Evolutionary conservation across 2,113 vertebrate species (phyloP).

Genomic region (Crotophaga sulcirostris): DNA sequence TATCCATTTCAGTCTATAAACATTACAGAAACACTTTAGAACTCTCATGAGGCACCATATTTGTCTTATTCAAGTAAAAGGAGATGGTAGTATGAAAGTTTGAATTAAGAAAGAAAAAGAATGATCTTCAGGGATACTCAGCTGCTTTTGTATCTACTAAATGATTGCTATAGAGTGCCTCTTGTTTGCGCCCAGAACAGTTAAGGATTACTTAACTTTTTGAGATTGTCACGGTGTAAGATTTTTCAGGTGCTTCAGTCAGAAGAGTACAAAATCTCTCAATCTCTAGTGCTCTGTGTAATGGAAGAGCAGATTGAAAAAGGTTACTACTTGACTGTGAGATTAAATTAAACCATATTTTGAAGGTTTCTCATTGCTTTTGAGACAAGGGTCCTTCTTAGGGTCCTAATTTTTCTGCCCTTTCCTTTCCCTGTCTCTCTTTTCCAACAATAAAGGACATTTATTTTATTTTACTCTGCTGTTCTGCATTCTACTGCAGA

Average conservation of each 20-base stretch:
- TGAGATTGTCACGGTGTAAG: not conserved
- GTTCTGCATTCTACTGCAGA: not conserved
- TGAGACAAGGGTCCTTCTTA: not conserved
- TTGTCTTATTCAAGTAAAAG: not conserved
- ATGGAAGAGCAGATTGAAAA: not conserved
- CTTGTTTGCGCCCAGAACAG: not conserved
- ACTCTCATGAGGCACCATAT: not conserved
- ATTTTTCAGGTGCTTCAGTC: not conserved
- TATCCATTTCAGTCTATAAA: not conserved
- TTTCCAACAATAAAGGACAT: not conserved
- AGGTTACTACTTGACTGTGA: constrained; percentile 5
- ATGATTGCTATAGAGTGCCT: not conserved
- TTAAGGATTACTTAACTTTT: not conserved
- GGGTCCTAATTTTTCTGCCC: not conserved
- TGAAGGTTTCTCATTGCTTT: constrained; percentile 3
- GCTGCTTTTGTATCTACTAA: not conserved
- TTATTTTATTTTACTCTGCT: not conserved
- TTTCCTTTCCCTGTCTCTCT: not conserved
- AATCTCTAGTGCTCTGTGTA: not conserved
- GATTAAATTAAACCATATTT: not conserved
- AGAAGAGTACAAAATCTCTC: not conserved
- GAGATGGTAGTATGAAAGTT: not conserved
- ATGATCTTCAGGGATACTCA: not conserved
- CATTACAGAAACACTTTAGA: not conserved
- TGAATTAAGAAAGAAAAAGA: not conserved